These are phyloP conservation scores for Chaenogobius annularis DNA, from an alignment of 2,113 vertebrate species.

Conservation along the genomic window DNA sequence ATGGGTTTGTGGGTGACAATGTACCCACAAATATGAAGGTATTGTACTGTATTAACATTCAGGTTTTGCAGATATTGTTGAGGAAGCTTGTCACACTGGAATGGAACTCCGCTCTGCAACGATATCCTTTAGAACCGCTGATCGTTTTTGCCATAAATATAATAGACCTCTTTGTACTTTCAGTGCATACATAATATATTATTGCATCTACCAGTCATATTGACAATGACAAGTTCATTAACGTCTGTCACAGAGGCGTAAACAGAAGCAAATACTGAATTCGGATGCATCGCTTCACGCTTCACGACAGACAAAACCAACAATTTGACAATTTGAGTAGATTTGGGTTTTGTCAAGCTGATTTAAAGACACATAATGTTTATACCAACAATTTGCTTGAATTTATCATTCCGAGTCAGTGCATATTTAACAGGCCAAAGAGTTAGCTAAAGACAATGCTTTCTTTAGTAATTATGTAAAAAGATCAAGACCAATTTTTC, in stretches of 20 bases:
- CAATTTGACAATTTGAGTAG: conserved; percentile 53
- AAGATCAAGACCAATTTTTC: conserved; percentile 10
- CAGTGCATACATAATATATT: conserved; percentile 79
- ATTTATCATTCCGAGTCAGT: conserved; percentile 77
- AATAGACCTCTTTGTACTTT: conserved; percentile 72
- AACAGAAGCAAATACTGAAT: conserved; percentile 61
- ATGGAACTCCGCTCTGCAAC: conserved; percentile 63
- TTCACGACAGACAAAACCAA: conserved; percentile 47
- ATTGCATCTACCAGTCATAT: conserved; percentile 80
- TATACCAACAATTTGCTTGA: conserved; percentile 36
- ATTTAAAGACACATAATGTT: conserved; percentile 55
- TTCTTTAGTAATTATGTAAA: background rate
- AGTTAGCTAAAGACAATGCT: conserved; percentile 12
- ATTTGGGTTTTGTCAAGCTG: conserved; percentile 59
- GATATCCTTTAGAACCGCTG: conserved; percentile 48
- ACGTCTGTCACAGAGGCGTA: conserved; percentile 62
- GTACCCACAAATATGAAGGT: conserved; percentile 60
- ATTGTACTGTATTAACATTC: conserved; percentile 71
- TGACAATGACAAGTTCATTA: conserved; percentile 70
- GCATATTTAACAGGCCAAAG: conserved; percentile 79
- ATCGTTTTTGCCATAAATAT: conserved; percentile 64
- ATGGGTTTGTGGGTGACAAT: conserved; percentile 51
- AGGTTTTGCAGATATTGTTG: conserved; percentile 65
- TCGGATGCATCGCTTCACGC: conserved; percentile 43
- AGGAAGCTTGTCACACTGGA: conserved; percentile 64